A percentile compares a stretch with the other conserved stretches of the same genome.
These are phyloP conservation scores for Rhynchotus rufescens DNA, from an alignment of 2,797 vertebrate genomes.

Conservation along the genomic window DNA sequence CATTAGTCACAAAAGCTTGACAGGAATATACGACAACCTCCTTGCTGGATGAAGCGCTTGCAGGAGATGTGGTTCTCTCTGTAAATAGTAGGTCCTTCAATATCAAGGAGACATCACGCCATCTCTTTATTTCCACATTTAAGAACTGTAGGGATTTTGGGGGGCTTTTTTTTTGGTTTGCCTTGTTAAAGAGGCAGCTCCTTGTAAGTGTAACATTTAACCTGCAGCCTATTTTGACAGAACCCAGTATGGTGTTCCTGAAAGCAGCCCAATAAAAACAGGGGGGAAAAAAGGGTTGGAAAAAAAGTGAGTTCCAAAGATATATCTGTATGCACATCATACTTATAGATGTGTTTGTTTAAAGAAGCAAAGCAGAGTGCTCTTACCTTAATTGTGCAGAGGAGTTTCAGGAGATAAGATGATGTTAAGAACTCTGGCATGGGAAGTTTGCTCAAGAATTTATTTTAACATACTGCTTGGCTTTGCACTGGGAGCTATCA, in stretches of 20 bases:
- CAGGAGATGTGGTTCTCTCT: not conserved
- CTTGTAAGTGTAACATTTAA: not conserved
- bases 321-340: rapidly evolving
- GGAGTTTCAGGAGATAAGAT: not conserved
- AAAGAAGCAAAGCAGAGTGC: not conserved
- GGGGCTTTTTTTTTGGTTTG: not conserved
- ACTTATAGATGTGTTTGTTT: not conserved
- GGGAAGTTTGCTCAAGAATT: not conserved
- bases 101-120: not conserved
- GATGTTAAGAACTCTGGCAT: not conserved
- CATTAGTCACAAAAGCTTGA: not conserved
- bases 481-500: not conserved
- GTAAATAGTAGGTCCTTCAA: not conserved
- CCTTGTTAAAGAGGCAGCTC: not conserved
- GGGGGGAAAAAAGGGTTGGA: not conserved
- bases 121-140: not conserved
- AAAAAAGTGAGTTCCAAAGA: not conserved
- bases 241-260: not conserved
- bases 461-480: not conserved
- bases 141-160: not conserved
- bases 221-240: not conserved
- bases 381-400: not conserved
- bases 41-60: not conserved
- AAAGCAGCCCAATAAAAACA: not conserved
- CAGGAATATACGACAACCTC: not conserved